phyloP scores from a whole-genome alignment of 2,797 vertebrate genomes.

The Xenentodon cancila region DNA sequence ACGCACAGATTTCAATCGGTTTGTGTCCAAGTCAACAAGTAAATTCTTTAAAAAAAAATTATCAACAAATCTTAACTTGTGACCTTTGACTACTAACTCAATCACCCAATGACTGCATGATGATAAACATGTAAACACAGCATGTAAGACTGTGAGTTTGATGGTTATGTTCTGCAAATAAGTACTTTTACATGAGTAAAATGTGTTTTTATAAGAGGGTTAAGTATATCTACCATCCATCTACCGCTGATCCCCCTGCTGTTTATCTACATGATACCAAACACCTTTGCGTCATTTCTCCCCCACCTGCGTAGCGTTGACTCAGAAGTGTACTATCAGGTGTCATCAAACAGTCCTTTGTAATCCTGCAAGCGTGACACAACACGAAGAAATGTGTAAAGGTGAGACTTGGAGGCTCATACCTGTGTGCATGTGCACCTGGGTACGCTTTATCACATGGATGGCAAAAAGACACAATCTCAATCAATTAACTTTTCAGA shows the following conservation, averaged over 20 bases:
- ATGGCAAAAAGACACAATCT: conserved; percentile 3
- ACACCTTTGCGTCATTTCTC: conserved; percentile 58
- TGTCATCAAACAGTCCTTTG: conserved; percentile 49
- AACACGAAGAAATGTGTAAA: conserved; percentile 12
- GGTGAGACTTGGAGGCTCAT: conserved; percentile 1
- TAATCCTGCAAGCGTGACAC: conserved; percentile 18
- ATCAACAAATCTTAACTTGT: not conserved
- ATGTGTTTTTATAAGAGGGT: not conserved
- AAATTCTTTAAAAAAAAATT: not conserved
- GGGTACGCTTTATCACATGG: not conserved
- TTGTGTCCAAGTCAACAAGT: not conserved
- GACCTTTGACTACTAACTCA: not conserved
- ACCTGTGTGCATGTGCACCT: conserved; percentile 6
- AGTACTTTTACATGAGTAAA: conserved; percentile 1
- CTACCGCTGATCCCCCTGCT: conserved; percentile 13
- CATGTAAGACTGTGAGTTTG: conserved; percentile 5
- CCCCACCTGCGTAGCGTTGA: conserved; percentile 49
- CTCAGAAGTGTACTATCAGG: conserved; percentile 48
- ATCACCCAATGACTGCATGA: not conserved
- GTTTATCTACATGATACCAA: conserved; percentile 41
- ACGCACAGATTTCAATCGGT: too few species aligned
- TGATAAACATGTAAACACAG: conserved; percentile 1
- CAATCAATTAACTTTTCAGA: not conserved
- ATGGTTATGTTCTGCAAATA: not conserved
- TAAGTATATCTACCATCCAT: conserved; percentile 11